A percentile compares a stretch with the other conserved stretches of the same genome.
Evolutionary conservation across 2,888 invertebrate genomes (phyloP).

Genomic region (Tachina grossa): DNA sequence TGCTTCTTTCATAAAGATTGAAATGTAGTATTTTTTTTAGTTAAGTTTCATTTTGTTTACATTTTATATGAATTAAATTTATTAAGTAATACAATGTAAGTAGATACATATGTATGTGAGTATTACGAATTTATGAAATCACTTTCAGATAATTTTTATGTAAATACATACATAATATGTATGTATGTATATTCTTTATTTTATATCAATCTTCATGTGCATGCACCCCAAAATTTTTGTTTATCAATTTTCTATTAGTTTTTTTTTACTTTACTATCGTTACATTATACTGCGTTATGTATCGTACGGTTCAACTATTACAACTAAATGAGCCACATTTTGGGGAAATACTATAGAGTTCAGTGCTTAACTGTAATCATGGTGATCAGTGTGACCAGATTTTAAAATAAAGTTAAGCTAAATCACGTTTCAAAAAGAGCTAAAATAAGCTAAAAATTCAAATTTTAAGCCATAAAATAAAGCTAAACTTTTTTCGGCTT

Average conservation of each 20-base stretch:
- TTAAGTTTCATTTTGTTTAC: background rate
- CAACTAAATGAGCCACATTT: conserved; percentile 67
- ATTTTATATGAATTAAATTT: conserved; percentile 38
- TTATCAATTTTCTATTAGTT: conserved; percentile 53
- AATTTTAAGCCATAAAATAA: too few species aligned
- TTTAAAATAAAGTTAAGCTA: too few species aligned
- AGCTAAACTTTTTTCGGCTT: too few species aligned
- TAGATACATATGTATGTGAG: too few species aligned
- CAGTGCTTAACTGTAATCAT: conserved; percentile 18
- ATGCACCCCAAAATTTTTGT: conserved; percentile 24
- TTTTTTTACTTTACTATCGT: conserved; percentile 34
- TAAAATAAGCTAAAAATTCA: too few species aligned
- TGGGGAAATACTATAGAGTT: conserved; percentile 62
- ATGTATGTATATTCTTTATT: background rate
- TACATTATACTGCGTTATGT: conserved; percentile 64
- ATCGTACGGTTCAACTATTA: conserved; percentile 68
- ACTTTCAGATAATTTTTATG: conserved; percentile 28
- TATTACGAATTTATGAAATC: conserved; percentile 23
- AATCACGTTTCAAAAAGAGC: too few species aligned
- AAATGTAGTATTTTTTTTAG: background rate
- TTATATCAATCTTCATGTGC: conserved; percentile 10
- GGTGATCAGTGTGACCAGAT: too few species aligned
- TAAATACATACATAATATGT: background rate
- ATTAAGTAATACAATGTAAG: conserved; percentile 8
- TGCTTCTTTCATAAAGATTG: background rate